These are phyloP conservation scores for Dolichomitus sp. DNA, from an alignment of 2,888 invertebrate species.

Conservation along the genomic window DNA sequence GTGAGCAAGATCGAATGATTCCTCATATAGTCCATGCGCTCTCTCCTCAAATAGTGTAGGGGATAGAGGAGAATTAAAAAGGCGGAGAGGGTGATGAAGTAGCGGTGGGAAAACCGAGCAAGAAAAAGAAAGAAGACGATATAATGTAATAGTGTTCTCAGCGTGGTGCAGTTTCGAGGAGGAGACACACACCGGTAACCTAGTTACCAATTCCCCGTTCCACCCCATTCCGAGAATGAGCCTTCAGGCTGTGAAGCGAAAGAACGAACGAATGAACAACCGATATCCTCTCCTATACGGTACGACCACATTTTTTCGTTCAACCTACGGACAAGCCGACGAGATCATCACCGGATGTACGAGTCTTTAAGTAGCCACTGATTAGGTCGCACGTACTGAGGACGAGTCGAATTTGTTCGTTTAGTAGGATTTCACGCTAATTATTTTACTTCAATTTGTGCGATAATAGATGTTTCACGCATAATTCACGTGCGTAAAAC, in stretches of 20 bases:
- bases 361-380: slow-evolving; percentile 27
- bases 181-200: slow-evolving; percentile 77
- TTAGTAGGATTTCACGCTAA: neutral
- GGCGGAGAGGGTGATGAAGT: slow-evolving; percentile 55
- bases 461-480: no score
- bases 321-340: neutral
- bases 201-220: slow-evolving; percentile 77
- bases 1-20: slow-evolving; percentile 36
- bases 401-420: neutral
- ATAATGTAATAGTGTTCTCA: slow-evolving; percentile 36
- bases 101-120: slow-evolving; percentile 38
- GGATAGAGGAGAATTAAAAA: slow-evolving; percentile 46
- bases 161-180: slow-evolving; percentile 70
- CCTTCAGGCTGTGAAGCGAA: slow-evolving; percentile 16
- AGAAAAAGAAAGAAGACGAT: slow-evolving; percentile 58
- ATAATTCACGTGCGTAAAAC: no score
- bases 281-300: slow-evolving; percentile 23
- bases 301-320: slow-evolving; percentile 18
- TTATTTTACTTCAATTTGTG: no score
- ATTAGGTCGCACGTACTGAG: slow-evolving; percentile 20
- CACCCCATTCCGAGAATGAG: slow-evolving; percentile 44
- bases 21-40: neutral
- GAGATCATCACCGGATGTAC: slow-evolving; percentile 30
- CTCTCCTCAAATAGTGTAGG: neutral
- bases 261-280: slow-evolving; percentile 5